Percentiles rank a stretch among this genome's conserved stretches.
Evolutionary conservation across 2,888 invertebrate genomes (phyloP).

Genomic region (Tenodera sinensis): DNA sequence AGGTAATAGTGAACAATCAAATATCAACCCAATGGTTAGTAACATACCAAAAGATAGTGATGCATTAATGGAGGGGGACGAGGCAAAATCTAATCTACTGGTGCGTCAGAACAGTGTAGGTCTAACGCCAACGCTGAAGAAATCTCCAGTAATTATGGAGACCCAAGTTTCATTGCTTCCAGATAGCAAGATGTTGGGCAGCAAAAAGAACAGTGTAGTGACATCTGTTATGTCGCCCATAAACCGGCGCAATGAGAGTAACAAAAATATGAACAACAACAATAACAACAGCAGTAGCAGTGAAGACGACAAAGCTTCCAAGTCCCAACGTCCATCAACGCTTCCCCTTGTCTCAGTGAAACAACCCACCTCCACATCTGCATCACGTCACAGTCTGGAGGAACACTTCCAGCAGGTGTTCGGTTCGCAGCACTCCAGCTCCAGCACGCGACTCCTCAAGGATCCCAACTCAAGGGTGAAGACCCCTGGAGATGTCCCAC

Average conservation of each 20-base stretch:
- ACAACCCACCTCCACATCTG: conserved; percentile 29
- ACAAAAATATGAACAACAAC: conserved; percentile 39
- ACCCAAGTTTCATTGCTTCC: conserved; percentile 41
- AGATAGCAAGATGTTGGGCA: conserved; percentile 39
- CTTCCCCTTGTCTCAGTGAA: conserved; percentile 42
- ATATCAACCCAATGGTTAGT: neutral
- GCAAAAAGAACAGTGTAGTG: conserved; percentile 41
- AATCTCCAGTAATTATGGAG: conserved; percentile 41
- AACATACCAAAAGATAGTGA: conserved; percentile 1
- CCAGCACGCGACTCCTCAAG: conserved; percentile 46
- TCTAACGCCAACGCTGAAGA: conserved; percentile 12
- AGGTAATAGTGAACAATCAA: neutral
- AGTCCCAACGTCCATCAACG: conserved; percentile 45
- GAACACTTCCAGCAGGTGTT: conserved; percentile 76
- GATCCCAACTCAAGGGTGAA: conserved; percentile 76
- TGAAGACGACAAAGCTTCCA: conserved; percentile 14
- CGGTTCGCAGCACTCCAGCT: conserved; percentile 16
- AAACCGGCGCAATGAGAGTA: conserved; percentile 42
- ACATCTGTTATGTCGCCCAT: conserved; percentile 49
- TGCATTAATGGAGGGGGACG: conserved; percentile 17
- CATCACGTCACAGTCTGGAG: conserved; percentile 63
- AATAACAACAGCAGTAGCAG: conserved; percentile 36
- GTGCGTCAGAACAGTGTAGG: conserved; percentile 19
- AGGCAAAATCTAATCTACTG: conserved; percentile 32
- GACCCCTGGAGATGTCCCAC: conserved; percentile 78